phyloP scores from a whole-genome alignment of 1,140 invertebrate species.

The Coptotermes formosanus region DNA sequence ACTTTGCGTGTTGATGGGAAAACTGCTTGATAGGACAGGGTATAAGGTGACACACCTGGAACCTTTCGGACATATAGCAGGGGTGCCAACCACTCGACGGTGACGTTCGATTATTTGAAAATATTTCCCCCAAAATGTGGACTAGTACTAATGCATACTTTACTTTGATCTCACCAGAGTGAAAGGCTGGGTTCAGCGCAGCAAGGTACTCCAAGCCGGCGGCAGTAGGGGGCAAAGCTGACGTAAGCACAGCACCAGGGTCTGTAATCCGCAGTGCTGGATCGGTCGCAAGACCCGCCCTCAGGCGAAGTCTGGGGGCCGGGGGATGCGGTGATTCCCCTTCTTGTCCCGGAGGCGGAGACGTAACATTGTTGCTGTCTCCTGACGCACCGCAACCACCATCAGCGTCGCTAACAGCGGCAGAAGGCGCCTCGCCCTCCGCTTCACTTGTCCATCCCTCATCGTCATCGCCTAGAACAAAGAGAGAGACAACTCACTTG shows the following conservation, averaged over 20 bases:
- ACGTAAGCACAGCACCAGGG: background rate
- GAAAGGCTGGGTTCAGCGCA: constrained; percentile 25
- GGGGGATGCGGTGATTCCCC: background rate
- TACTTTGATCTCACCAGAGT: background rate
- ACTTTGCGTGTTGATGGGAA: too few species aligned
- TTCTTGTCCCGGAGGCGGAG: constrained; percentile 26
- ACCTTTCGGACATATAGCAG: too few species aligned
- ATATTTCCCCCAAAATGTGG: too few species aligned
- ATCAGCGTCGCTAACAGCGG: background rate
- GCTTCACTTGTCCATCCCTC: constrained; percentile 60
- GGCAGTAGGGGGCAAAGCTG: constrained; percentile 33
- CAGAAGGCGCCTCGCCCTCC: constrained; percentile 46
- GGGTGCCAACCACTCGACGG: too few species aligned
- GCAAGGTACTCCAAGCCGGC: constrained; percentile 25
- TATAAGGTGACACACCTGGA: too few species aligned
- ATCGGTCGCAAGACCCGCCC: constrained; percentile 74
- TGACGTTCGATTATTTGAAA: too few species aligned
- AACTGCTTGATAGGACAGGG: too few species aligned
- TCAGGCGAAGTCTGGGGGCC: constrained; percentile 69
- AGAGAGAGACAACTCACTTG: background rate
- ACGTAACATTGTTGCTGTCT: constrained; percentile 26
- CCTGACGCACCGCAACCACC: constrained; percentile 41
- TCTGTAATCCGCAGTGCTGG: constrained; percentile 61
- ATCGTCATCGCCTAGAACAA: constrained; percentile 49
- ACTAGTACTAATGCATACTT: too few species aligned